Conservation (phyloP, 2,888 invertebrate genomes). For the Byasa hedistus region DNA sequence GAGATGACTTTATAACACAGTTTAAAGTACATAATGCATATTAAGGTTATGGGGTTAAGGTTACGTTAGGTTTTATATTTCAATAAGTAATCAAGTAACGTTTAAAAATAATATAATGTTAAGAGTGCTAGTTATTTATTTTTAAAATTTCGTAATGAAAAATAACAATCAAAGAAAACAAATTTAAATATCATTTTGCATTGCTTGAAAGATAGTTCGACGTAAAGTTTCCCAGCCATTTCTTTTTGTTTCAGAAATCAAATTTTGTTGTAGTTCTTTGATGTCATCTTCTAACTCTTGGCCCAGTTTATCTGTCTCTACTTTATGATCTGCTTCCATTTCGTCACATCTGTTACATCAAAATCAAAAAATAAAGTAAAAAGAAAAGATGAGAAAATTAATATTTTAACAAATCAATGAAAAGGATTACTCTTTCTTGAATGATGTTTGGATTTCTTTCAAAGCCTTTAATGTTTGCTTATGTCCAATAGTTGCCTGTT, state of each 20-base stretch:
- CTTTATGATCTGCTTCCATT: slow-evolving; percentile 54
- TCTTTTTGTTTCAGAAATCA: slow-evolving; percentile 61
- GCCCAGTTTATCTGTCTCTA: slow-evolving; percentile 56
- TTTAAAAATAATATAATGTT: too few species aligned
- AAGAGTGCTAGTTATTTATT: too few species aligned
- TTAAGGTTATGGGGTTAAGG: too few species aligned
- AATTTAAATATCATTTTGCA: slow-evolving; percentile 62
- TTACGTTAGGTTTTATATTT: too few species aligned
- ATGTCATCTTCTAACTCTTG: slow-evolving; percentile 62
- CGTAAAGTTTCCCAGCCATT: slow-evolving; percentile 61
- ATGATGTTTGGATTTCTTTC: slow-evolving; percentile 54
- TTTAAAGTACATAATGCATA: too few species aligned
- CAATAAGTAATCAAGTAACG: too few species aligned
- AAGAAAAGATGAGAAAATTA: slow-evolving; percentile 29
- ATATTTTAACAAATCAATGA: slow-evolving; percentile 12
- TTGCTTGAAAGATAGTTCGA: slow-evolving; percentile 60
- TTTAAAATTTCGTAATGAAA: too few species aligned
- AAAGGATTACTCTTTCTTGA: slow-evolving; percentile 55
- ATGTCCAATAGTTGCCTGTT: slow-evolving; percentile 58
- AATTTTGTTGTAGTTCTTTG: slow-evolving; percentile 58
- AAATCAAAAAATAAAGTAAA: slow-evolving; percentile 1
- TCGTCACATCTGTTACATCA: slow-evolving; percentile 54
- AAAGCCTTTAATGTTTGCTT: slow-evolving; percentile 59
- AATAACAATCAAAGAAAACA: not conserved
- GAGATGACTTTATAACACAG: too few species aligned